Conservation (phyloP, 2,113 vertebrate genomes). For the Hippocampus mohnikei region DNA sequence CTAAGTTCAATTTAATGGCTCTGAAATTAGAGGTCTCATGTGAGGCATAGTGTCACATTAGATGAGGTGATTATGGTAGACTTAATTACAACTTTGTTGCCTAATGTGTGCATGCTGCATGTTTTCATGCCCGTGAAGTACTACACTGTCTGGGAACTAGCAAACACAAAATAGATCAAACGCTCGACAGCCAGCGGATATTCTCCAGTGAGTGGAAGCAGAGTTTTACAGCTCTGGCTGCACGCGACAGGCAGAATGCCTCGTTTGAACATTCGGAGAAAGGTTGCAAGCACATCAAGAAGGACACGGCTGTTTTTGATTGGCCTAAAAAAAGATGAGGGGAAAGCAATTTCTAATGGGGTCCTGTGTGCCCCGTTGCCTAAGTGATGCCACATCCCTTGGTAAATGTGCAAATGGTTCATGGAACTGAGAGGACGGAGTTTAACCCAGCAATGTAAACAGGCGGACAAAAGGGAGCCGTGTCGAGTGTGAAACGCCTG, state of each 20-base stretch:
- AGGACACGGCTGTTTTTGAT: constrained; percentile 54
- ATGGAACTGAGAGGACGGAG: constrained; percentile 59
- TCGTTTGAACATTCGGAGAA: constrained; percentile 35
- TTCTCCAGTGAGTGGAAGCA: constrained; percentile 27
- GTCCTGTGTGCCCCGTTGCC: constrained; percentile 73
- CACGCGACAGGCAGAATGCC: constrained; percentile 40
- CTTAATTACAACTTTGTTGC: constrained; percentile 66
- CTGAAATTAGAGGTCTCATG: constrained; percentile 68
- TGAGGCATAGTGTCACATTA: constrained; percentile 62
- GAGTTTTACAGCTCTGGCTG: constrained; percentile 25
- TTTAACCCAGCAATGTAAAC: constrained; percentile 68
- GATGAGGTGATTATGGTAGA: constrained; percentile 65
- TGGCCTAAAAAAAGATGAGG: constrained; percentile 31
- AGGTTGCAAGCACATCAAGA: constrained; percentile 21
- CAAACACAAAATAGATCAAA: constrained; percentile 56
- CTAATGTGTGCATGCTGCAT: constrained; percentile 46
- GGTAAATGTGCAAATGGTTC: constrained; percentile 68
- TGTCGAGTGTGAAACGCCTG: constrained; percentile 63
- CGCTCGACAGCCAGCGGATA: constrained; percentile 22
- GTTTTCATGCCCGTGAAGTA: constrained; percentile 49
- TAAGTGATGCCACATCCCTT: constrained; percentile 66
- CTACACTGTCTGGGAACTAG: constrained; percentile 42
- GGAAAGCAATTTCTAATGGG: constrained; percentile 70
- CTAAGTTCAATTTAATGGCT: constrained; percentile 68
- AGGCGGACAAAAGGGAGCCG: constrained; percentile 69